A percentile compares a stretch with the other conserved stretches of the same genome.
phyloP scores from a whole-genome alignment of 2,797 vertebrate species.

The Kryptolebias ocellatus region DNA sequence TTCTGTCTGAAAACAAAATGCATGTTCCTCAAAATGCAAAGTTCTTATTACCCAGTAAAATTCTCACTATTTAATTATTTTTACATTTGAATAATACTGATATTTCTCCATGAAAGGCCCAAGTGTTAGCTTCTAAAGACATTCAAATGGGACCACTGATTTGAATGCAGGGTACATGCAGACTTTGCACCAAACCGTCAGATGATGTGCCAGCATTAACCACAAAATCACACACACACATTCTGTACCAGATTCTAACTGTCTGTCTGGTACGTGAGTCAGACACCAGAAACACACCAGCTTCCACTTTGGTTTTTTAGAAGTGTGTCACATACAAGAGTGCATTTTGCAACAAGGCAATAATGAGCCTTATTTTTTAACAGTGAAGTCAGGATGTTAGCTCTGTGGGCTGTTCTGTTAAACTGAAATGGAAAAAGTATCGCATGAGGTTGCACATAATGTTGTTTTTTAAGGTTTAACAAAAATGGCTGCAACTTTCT shows the following conservation, averaged over 20 bases:
- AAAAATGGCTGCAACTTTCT: neutral
- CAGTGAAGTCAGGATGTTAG: slow-evolving; percentile 37
- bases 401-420: slow-evolving; percentile 16
- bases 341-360: slow-evolving; percentile 19
- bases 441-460: too few relatives aligned
- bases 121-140: neutral
- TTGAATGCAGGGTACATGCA: neutral
- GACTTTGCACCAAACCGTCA: neutral
- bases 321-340: neutral
- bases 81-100: neutral
- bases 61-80: neutral
- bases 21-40: neutral
- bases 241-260: neutral
- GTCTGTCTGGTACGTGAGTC: neutral
- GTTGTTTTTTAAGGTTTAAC: too few relatives aligned
- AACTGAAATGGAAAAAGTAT: too few relatives aligned
- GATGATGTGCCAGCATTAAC: neutral
- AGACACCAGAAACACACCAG: neutral
- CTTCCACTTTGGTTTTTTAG: neutral
- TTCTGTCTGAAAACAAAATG: neutral
- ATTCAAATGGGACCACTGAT: neutral
- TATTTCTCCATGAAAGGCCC: neutral
- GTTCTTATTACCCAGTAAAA: neutral
- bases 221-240: neutral
- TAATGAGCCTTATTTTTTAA: slow-evolving; percentile 36